Evolutionary conservation across 2,113 vertebrate species (phyloP).

Genomic region (Taurulus bubalis): DNA sequence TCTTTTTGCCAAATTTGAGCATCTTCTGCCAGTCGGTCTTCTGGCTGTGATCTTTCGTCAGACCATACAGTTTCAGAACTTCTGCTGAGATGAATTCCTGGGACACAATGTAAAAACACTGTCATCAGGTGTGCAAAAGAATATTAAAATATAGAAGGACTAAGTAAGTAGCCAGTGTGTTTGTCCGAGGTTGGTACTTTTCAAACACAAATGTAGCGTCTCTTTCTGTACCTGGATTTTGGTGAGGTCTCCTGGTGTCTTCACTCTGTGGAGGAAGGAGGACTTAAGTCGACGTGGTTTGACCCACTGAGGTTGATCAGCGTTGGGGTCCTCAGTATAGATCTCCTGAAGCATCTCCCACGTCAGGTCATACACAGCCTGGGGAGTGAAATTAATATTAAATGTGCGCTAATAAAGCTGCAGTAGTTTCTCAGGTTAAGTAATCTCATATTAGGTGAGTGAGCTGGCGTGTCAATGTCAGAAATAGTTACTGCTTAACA

Average conservation of each 20-base stretch:
- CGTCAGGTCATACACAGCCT: constrained; percentile 96
- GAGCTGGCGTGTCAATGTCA: background rate
- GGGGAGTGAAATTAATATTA: background rate
- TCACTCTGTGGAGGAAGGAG: constrained; percentile 88
- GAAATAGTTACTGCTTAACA: background rate
- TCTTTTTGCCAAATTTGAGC: constrained; percentile 98
- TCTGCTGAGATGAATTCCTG: constrained; percentile 91
- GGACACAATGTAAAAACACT: constrained; percentile 17
- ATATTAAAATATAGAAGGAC: background rate
- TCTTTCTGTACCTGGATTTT: constrained; percentile 87
- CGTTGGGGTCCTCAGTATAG: constrained; percentile 91
- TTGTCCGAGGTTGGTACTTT: background rate
- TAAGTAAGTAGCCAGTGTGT: background rate
- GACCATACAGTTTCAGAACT: constrained; percentile 90
- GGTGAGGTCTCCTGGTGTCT: constrained; percentile 85
- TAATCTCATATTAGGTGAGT: background rate
- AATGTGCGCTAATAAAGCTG: background rate
- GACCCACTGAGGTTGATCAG: constrained; percentile 92
- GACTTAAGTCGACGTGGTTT: constrained; percentile 88
- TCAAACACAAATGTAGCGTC: background rate
- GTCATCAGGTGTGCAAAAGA: background rate
- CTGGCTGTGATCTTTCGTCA: constrained; percentile 89
- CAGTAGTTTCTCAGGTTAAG: background rate
- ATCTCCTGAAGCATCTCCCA: constrained; percentile 96
- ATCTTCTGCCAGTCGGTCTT: constrained; percentile 99